Evolutionary conservation across 2,888 invertebrate species (phyloP).

Genomic region (Callinectes sapidus): DNA sequence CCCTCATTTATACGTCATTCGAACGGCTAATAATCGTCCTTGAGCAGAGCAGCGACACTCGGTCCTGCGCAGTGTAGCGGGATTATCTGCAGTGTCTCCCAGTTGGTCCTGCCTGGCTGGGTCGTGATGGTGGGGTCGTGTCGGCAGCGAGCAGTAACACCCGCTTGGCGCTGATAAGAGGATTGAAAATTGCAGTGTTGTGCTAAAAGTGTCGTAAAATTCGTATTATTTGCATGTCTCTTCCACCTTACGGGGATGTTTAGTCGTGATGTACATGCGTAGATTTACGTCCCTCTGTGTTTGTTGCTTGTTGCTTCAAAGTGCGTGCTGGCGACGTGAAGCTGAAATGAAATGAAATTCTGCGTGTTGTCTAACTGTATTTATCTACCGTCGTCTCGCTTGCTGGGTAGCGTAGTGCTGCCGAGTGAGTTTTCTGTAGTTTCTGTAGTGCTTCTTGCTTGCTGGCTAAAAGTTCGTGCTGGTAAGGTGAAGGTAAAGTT

Average conservation of each 20-base stretch:
- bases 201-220: slow-evolving; percentile 39
- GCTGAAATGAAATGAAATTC: neutral
- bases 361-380: neutral
- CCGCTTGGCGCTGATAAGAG: slow-evolving; percentile 18
- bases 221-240: slow-evolving; percentile 37
- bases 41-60: neutral
- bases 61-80: neutral
- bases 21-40: neutral
- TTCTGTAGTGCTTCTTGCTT: neutral
- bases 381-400: neutral
- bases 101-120: slow-evolving; percentile 27
- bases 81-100: neutral
- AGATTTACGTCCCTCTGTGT: neutral
- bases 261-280: neutral
- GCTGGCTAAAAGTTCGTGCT: neutral
- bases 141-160: slow-evolving; percentile 28
- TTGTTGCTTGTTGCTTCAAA: neutral
- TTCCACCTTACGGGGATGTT: slow-evolving; percentile 5
- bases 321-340: neutral
- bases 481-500: no score
- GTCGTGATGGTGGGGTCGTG: slow-evolving; percentile 31
- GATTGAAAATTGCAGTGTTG: slow-evolving; percentile 26
- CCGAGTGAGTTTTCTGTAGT: neutral
- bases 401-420: neutral
- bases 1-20: slow-evolving; percentile 11